A percentile compares a stretch with the other conserved stretches of the same genome.
Conservation (phyloP, 2,113 vertebrate genomes). For the Anseranas semipalmata region DNA sequence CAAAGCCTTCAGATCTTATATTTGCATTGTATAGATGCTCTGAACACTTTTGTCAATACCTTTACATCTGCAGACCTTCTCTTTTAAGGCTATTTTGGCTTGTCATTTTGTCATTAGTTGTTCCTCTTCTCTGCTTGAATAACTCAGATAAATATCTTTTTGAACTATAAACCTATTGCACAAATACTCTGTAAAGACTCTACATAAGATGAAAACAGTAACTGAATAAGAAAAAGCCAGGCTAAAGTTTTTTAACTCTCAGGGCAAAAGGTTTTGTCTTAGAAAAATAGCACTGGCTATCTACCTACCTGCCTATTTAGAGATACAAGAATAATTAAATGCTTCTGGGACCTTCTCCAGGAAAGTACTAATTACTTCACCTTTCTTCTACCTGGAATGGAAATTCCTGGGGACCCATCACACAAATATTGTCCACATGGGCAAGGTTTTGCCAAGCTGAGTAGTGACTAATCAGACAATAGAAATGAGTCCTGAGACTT, state of each 20-base stretch:
- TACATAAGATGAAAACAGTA: not conserved
- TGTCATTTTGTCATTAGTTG: constrained; percentile 20
- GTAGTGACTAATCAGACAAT: not conserved
- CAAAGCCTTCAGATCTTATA: not conserved
- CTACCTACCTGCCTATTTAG: not conserved
- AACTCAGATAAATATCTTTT: not conserved
- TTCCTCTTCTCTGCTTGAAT: not conserved
- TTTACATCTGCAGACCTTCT: not conserved
- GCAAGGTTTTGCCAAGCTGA: not conserved
- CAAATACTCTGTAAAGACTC: not conserved
- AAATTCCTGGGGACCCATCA: not conserved
- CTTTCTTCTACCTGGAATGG: not conserved
- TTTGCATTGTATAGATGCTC: not conserved
- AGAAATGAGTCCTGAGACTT: not conserved
- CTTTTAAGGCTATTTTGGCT: not conserved
- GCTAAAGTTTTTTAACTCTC: not conserved
- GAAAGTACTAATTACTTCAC: not conserved
- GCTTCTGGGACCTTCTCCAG: not conserved
- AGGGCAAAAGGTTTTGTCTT: not conserved
- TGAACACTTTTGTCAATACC: not conserved
- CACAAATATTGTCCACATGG: not conserved
- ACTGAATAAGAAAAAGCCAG: not conserved
- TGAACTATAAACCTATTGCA: not conserved
- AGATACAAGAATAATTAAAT: not conserved
- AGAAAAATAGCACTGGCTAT: not conserved